A percentile compares a stretch with the other conserved stretches of the same genome.
Conservation (phyloP, 2,888 invertebrate species). For the Glyphotaelius pellucidus region DNA sequence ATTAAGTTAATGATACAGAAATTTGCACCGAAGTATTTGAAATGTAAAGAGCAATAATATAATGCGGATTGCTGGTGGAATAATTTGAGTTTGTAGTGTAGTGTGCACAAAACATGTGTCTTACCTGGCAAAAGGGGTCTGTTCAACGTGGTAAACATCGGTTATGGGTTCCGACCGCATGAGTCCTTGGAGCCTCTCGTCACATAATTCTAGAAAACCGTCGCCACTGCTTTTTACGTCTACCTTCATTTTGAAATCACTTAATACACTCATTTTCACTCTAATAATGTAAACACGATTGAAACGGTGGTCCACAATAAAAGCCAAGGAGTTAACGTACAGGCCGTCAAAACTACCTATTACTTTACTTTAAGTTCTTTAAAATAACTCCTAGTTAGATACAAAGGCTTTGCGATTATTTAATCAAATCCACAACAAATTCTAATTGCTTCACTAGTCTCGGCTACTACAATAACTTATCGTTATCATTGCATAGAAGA, state of each 20-base stretch:
- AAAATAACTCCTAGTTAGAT: constrained; percentile 31
- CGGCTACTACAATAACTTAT: constrained; percentile 57
- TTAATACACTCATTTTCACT: constrained; percentile 58
- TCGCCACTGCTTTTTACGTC: constrained; percentile 81
- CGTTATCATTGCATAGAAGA: constrained; percentile 58
- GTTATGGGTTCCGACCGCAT: constrained; percentile 86
- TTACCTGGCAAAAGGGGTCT: constrained; percentile 91
- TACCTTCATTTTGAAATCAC: constrained; percentile 59
- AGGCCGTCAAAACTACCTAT: constrained; percentile 32
- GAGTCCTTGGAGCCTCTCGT: constrained; percentile 82
- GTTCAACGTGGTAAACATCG: constrained; percentile 87
- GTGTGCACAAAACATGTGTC: constrained; percentile 26
- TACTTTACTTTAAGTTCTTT: constrained; percentile 13
- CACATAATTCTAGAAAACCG: constrained; percentile 85
- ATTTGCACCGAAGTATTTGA: not conserved
- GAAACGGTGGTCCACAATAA: constrained; percentile 31
- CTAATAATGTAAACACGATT: constrained; percentile 43
- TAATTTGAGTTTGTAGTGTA: not conserved
- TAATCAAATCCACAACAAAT: constrained; percentile 46
- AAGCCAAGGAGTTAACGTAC: constrained; percentile 7
- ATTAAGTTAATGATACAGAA: not conserved
- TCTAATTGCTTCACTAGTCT: constrained; percentile 51
- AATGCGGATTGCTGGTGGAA: not conserved
- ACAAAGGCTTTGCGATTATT: constrained; percentile 38
- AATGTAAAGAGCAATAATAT: not conserved